Evolutionary conservation across 2,888 invertebrate genomes (phyloP).

Genomic region (Cantharis lateralis): DNA sequence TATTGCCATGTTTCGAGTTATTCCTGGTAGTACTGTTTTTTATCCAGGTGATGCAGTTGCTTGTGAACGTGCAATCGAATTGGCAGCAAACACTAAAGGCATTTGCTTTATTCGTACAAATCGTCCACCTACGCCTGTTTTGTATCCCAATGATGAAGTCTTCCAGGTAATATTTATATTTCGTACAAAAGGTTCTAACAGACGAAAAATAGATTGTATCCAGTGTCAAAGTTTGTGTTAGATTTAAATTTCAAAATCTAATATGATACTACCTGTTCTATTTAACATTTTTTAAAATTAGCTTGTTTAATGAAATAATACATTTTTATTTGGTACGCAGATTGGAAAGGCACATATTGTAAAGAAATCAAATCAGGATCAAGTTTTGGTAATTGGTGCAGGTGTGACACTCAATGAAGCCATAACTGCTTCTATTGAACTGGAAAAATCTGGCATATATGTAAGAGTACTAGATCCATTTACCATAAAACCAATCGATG

Average conservation of each 20-base stretch:
- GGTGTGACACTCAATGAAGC: conserved; percentile 95
- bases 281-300: not conserved
- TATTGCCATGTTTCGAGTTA: conserved; percentile 89
- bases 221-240: no score
- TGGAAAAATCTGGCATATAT: conserved; percentile 72
- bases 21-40: conserved; percentile 82
- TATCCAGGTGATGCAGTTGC: conserved; percentile 93
- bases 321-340: conserved; percentile 41
- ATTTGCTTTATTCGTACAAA: conserved; percentile 96
- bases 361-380: conserved; percentile 74
- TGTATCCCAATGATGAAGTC: conserved; percentile 83
- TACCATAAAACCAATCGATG: conserved; percentile 94
- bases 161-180: conserved; percentile 75
- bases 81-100: conserved; percentile 94
- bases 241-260: no score
- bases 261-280: no score
- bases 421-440: conserved; percentile 76
- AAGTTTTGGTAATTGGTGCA: conserved; percentile 86
- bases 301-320: not conserved
- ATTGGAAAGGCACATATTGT: conserved; percentile 82
- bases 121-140: conserved; percentile 83
- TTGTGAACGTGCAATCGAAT: conserved; percentile 90
- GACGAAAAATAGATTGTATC: no score
- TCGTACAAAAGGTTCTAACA: no score
- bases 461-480: conserved; percentile 92